Percentiles rank a stretch among this genome's conserved stretches.
Conservation (phyloP, 2,797 vertebrate species). For the Siniperca undulata region DNA sequence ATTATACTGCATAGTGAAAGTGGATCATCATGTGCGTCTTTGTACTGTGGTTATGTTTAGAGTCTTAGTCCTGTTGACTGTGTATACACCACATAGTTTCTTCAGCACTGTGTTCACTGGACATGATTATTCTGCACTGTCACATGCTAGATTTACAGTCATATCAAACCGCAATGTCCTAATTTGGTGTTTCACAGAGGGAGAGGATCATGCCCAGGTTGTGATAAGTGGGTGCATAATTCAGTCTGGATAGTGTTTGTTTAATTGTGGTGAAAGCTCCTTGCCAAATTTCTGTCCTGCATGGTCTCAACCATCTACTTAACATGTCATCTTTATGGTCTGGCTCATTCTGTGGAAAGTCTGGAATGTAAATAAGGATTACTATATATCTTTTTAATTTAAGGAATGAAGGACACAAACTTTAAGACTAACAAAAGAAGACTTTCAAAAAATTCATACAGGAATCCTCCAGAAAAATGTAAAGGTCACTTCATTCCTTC, state of each 20-base stretch:
- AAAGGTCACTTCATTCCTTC: neutral
- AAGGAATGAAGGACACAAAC: conserved; percentile 6
- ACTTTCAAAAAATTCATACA: neutral
- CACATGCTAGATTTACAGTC: conserved; percentile 47
- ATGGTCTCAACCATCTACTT: conserved; percentile 58
- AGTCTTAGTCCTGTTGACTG: conserved; percentile 11
- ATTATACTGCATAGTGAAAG: neutral
- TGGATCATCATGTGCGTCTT: neutral
- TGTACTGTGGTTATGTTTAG: neutral
- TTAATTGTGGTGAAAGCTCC: conserved; percentile 40
- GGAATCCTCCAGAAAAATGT: neutral
- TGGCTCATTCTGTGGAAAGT: conserved; percentile 12
- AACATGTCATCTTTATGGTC: conserved; percentile 45
- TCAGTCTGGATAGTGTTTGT: conserved; percentile 66
- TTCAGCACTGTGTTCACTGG: conserved; percentile 18
- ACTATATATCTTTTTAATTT: conserved; percentile 13
- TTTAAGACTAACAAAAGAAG: conserved; percentile 8
- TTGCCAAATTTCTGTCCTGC: conserved; percentile 62
- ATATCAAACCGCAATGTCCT: conserved; percentile 42
- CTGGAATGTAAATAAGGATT: conserved; percentile 34
- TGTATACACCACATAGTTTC: conserved; percentile 30
- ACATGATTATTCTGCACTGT: conserved; percentile 43
- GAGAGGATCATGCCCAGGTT: conserved; percentile 30
- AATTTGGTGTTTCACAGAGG: conserved; percentile 57
- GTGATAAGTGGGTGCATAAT: conserved; percentile 40